These are phyloP conservation scores for Alloscopus bannaensis DNA, from an alignment of 2,888 invertebrate species.

Conservation along the genomic window DNA sequence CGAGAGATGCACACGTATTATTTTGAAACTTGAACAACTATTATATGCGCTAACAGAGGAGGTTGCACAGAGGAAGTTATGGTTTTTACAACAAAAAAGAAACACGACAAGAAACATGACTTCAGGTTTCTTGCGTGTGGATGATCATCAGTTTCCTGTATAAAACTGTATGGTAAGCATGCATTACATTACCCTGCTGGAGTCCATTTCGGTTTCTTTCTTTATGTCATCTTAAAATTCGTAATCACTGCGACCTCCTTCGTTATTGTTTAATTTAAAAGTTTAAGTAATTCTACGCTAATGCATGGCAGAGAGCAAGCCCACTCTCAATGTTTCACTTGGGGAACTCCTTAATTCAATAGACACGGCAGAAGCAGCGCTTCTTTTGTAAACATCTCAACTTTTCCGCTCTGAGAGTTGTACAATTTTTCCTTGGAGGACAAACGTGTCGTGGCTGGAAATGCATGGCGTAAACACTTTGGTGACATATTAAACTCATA, in stretches of 20 bases:
- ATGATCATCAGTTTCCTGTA: slow-evolving; percentile 24
- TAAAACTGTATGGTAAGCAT: not conserved
- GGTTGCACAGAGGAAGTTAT: slow-evolving; percentile 22
- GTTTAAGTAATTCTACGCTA: too few species aligned
- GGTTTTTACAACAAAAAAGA: slow-evolving; percentile 33
- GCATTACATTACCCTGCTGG: too few species aligned
- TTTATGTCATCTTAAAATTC: slow-evolving; percentile 45
- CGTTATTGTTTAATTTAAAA: slow-evolving; percentile 24
- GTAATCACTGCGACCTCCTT: slow-evolving; percentile 39
- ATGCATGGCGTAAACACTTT: slow-evolving; percentile 29
- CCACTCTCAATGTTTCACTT: too few species aligned
- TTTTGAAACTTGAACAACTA: slow-evolving; percentile 25
- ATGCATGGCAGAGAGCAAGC: too few species aligned
- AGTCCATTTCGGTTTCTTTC: slow-evolving; percentile 3
- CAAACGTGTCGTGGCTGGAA: too few species aligned
- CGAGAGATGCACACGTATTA: slow-evolving; percentile 36
- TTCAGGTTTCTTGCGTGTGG: slow-evolving; percentile 25
- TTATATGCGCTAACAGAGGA: not conserved
- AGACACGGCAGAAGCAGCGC: too few species aligned
- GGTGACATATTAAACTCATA: slow-evolving; percentile 20
- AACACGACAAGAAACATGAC: slow-evolving; percentile 1
- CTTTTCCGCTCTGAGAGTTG: too few species aligned
- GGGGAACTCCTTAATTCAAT: too few species aligned
- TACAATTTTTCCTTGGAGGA: too few species aligned
- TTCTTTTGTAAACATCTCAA: too few species aligned